Evolutionary conservation across 2,888 invertebrate genomes (phyloP).

Genomic region (Eurytoma adleriae): DNA sequence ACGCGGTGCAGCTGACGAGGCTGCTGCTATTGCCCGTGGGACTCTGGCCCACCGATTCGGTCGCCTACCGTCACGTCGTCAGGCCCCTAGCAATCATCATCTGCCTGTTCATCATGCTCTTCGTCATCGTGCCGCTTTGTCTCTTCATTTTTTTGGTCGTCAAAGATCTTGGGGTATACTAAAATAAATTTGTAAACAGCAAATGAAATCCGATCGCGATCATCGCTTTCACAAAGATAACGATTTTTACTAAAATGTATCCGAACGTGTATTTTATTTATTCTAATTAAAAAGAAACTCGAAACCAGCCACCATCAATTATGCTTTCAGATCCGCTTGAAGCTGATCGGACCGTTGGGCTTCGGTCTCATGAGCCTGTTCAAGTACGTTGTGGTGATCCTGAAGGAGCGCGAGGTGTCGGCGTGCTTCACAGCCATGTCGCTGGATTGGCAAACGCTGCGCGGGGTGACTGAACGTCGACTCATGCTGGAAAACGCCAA

Average conservation of each 20-base stretch:
- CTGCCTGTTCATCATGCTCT: slow-evolving; percentile 54
- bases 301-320: neutral
- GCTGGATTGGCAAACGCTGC: slow-evolving; percentile 61
- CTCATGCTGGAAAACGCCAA: slow-evolving; percentile 62
- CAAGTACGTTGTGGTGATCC: slow-evolving; percentile 61
- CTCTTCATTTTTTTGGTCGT: slow-evolving; percentile 54
- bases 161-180: slow-evolving; percentile 45
- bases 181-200: neutral
- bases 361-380: slow-evolving; percentile 64
- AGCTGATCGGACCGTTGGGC: slow-evolving; percentile 13
- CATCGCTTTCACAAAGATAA: neutral
- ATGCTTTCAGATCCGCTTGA: slow-evolving; percentile 18
- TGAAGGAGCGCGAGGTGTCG: slow-evolving; percentile 56
- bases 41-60: slow-evolving; percentile 59
- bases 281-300: too few species aligned
- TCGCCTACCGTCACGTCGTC: neutral
- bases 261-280: too few species aligned
- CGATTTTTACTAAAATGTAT: too few species aligned
- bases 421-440: slow-evolving; percentile 60
- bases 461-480: slow-evolving; percentile 48
- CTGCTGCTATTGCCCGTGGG: slow-evolving; percentile 62
- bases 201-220: neutral
- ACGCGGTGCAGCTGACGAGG: slow-evolving; percentile 58
- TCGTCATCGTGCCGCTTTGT: slow-evolving; percentile 55
- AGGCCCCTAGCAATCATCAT: slow-evolving; percentile 32